Evolutionary conservation across 2,113 vertebrate genomes (phyloP).

Genomic region (Phalacrocorax brasilianus): DNA sequence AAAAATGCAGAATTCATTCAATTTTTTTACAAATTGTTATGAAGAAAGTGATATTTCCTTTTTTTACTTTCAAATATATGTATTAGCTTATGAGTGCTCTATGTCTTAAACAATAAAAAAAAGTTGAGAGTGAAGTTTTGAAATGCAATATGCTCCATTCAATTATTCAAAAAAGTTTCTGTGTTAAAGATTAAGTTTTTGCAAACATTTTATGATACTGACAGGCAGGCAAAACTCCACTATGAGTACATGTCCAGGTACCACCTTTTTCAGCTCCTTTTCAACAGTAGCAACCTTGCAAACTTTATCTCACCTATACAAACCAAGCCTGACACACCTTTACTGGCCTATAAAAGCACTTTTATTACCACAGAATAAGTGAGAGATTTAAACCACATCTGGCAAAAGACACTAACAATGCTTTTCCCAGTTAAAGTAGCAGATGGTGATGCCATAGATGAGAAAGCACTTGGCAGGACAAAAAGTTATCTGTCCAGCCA

Average conservation of each 20-base stretch:
- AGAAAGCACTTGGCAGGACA: constrained; percentile 6
- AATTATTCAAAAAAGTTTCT: not conserved
- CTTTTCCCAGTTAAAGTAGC: not conserved
- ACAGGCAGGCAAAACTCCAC: not conserved
- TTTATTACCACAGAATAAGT: not conserved
- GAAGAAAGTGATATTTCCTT: not conserved
- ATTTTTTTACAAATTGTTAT: not conserved
- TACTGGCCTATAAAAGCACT: not conserved
- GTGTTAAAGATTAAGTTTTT: not conserved
- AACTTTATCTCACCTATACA: not conserved
- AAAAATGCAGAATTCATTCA: not conserved
- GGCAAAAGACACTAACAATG: not conserved
- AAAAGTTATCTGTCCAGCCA: not conserved
- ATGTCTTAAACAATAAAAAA: not conserved
- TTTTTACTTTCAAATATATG: not conserved
- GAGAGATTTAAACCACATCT: not conserved
- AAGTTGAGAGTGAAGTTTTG: not conserved
- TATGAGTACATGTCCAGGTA: not conserved
- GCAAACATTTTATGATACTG: not conserved
- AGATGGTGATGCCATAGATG: constrained; percentile 25
- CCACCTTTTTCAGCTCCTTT: not conserved
- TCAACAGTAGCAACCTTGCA: not conserved
- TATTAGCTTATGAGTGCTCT: not conserved
- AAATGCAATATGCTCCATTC: not conserved
- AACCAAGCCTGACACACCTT: not conserved